Evolutionary conservation across 92 coral and sea anemone genomes (phyloP), one percentile per base, ranked within the genome.

Genomic region (Epizoanthus stellaris): DNA sequence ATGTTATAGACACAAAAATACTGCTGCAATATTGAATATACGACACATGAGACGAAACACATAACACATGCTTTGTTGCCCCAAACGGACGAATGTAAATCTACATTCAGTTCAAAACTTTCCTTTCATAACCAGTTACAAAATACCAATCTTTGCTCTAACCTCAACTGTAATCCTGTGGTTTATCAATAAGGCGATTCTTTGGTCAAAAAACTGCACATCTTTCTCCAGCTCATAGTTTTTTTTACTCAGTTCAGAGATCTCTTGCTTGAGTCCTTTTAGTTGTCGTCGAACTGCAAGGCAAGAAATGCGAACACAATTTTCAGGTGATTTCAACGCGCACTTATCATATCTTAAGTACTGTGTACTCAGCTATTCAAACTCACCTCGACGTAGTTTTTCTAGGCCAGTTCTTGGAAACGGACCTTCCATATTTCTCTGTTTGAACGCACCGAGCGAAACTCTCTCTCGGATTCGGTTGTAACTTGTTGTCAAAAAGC

Each of bases 91-190:
- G 61, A 3, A 17, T 21, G 25, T 10, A 36, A 63, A 63, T 9
- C 13, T 9, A 63, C 4, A 43, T 13, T 20, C 47, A 58, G 57
- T 2, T 15, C 16, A 38, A 68, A 68, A 40, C 10, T 36, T 67
- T 14, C 73, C 45, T 34, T 67, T 67, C 38, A 34, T 11, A 67
- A 40, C 43, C 17, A 67, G 47, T 67, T 13, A 25, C 3, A 8
- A n/a, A 12, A 49, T 23, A 20, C 62, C n/a, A 13, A 43, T 60
- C 11, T 56, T 40, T 10, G 56, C 59, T 23, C 92, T 76, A 80
- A 96, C 99, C 95, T 96, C 99, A 42, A 93, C 94, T 19, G 95
- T 92, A 54, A 94, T 96, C 77, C 96, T 90, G 89, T 96, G 98
- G 88, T 95, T 95, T 80, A 96, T 94, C 52, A 96, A 93, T 36